These are phyloP conservation scores for Drosophila malerkotliana DNA, from an alignment of 1,140 invertebrate genomes.

Conservation along the genomic window DNA sequence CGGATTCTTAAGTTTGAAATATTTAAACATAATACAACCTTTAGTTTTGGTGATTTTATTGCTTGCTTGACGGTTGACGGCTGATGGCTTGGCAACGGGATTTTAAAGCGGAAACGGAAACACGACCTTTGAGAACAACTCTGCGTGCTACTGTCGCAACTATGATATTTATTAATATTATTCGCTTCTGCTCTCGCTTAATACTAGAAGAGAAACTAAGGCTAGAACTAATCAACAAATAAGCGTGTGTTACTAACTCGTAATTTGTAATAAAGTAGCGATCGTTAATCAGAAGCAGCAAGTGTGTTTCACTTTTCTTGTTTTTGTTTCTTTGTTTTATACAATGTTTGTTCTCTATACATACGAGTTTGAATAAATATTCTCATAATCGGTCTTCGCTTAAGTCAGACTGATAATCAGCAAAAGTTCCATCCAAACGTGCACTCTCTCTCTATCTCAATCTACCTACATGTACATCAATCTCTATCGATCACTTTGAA, in stretches of 20 bases:
- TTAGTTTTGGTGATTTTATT: constrained; percentile 64
- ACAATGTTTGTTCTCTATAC: constrained; percentile 56
- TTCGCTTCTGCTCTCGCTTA: constrained; percentile 53
- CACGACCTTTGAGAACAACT: constrained; percentile 41
- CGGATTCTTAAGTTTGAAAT: constrained; percentile 34
- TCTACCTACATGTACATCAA: constrained; percentile 4
- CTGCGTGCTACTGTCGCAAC: constrained; percentile 34
- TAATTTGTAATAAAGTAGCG: constrained; percentile 72
- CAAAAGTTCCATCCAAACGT: constrained; percentile 43
- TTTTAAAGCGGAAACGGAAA: constrained; percentile 31
- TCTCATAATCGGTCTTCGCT: constrained; percentile 44
- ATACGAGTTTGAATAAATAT: constrained; percentile 23
- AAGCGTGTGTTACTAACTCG: constrained; percentile 83
- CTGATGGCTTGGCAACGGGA: no score
- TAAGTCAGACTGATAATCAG: constrained; percentile 68
- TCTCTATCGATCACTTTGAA: constrained; percentile 29
- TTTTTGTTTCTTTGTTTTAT: constrained; percentile 40
- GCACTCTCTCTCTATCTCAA: constrained; percentile 11
- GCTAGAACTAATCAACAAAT: constrained; percentile 83
- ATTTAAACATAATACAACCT: constrained; percentile 79
- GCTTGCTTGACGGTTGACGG: constrained; percentile 15
- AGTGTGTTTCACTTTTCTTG: constrained; percentile 25
- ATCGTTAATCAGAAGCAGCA: constrained; percentile 76
- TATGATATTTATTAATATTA: constrained; percentile 55
- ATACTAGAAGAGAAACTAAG: constrained; percentile 76